Evolutionary conservation across 2,888 invertebrate genomes (phyloP), one percentile per base, ranked within the genome.

Genomic region (Chydorus sphaericus): DNA sequence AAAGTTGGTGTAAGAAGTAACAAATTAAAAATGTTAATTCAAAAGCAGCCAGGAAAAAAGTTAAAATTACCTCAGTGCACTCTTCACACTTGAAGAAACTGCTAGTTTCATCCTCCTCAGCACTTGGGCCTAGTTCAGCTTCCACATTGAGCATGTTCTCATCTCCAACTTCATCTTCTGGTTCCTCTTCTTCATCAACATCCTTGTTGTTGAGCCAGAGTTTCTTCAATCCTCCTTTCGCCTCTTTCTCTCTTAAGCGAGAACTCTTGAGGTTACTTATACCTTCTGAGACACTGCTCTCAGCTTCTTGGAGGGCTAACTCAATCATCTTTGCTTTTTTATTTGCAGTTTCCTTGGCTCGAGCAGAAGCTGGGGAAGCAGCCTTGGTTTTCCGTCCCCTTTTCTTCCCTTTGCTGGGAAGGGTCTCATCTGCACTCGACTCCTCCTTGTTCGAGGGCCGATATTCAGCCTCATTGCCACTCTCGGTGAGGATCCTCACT

Each of bases 151-250:
- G 28, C 28, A 26, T 44, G 14, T 26, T 26, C 18, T 44, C 44
- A 1, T 28, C 44, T 6, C 44, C 26, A 44, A 26, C 44, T 6
- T 44, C 44, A 39, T 16, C 16, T 4, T 11, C 23, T 20, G 44
- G 44, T 44, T 44, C 44, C 6, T 5, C 26, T 26, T n/a, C 11
- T 29, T 53, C 37, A 20, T n/a, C 53, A 20, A 26, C 3, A 8
- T 50, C 29, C 29, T 55, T 37, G 16, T 55, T 39, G 11, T 23
- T 49, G 2, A 55, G 18, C 55, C 55, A 55, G 8, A 55, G 49
- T 23, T 55, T 55, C 33, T 55, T 55, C 23, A 55, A 26, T 10
- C 55, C 55, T n/a, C 55, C 55, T 23, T 36, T 52, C 1, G 52
- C 52, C 11, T 33, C 52, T 20, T 52, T 52, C 23, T 31, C 52